A percentile compares a stretch with the other conserved stretches of the same genome.
Conservation (phyloP, 2,888 invertebrate species). For the Pegoplata infirma region DNA sequence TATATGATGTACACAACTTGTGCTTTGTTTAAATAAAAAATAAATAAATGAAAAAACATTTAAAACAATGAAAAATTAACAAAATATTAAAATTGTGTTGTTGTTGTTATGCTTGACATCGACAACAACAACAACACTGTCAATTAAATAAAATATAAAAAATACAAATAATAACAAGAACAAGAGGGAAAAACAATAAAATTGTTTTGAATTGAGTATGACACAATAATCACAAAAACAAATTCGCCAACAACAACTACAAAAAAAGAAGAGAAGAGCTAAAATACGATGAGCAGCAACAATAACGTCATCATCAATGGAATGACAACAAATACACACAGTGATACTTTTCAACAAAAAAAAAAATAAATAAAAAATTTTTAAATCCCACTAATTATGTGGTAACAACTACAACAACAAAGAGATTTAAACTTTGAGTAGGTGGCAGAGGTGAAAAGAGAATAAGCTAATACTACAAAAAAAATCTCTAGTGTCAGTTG, state of each 20-base stretch:
- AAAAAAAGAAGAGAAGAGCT: conserved; percentile 23
- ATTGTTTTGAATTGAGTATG: conserved; percentile 35
- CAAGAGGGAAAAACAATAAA: conserved; percentile 2
- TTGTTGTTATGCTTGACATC: conserved; percentile 29
- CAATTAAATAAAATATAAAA: conserved; percentile 46
- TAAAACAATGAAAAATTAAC: conserved; percentile 40
- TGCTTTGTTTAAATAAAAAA: conserved; percentile 19
- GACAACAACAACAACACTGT: conserved; percentile 24
- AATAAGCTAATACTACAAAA: background rate
- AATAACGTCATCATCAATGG: conserved; percentile 44
- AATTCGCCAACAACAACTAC: background rate
- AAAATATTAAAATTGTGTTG: conserved; percentile 28
- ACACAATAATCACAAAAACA: conserved; percentile 32
- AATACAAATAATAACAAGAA: conserved; percentile 22
- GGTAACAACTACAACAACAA: conserved; percentile 32
- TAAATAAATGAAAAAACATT: background rate
- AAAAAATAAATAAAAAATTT: conserved; percentile 28
- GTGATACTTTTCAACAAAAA: conserved; percentile 31
- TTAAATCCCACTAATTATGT: conserved; percentile 55
- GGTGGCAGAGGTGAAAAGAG: background rate
- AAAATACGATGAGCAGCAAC: conserved; percentile 39
- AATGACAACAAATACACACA: conserved; percentile 39
- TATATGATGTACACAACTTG: background rate
- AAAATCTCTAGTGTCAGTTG: background rate
- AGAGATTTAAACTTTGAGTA: background rate